Base-by-base conservation (phyloP, 2,113 vertebrate genomes). In the Epinephelus lanceolatus region DNA sequence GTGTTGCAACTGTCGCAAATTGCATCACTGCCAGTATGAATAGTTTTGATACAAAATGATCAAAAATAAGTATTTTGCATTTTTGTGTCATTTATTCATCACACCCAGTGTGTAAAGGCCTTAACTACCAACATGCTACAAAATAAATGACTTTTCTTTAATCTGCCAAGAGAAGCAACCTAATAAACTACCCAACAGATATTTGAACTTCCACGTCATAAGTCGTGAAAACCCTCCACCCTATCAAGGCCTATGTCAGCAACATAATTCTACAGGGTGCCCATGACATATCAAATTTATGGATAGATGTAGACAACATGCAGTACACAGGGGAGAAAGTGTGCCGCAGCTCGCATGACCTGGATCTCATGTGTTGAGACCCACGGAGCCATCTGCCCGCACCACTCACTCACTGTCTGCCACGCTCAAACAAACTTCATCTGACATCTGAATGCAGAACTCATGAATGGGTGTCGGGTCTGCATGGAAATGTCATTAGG, bases 281-380 rank as follows among this genome's bases (percentile, higher is more conserved):
- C 71, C 63, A 69, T 83, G 70, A 76, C 72, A 87, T 74, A 83
- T 80, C 81, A 81, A 8, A 78, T 91, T 84, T 76, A 82, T n/a
- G 72, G 59, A 15, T 69, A 81, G 83, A 88, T 87, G 88, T 53
- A 76, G 76, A 89, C 75, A 78, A 56, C 59, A 57, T 27, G 87
- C 90, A 47, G 81, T 59, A 88, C 56, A 80, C 92, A 91, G 91
- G 91, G 94, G 94, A 88, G 95, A 95, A 93, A 91, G 89, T 91
- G 86, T 68, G 89, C 88, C 30, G 0, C 52, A 56, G 80, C 81
- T 91, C 89, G 85, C 86, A 81, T 89, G 89, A 82, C 77, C 78
- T 57, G 84, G 81, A 59, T 63, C 81, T 82, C 86, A 77, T 75
- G 71, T 86, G 79, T 79, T 86, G 78, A 75, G 71, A 67, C 13